Percentiles rank a stretch among this genome's conserved stretches.
Evolutionary conservation across 2,888 invertebrate genomes (phyloP).

Genomic region (Sphaerophoria taeniata): DNA sequence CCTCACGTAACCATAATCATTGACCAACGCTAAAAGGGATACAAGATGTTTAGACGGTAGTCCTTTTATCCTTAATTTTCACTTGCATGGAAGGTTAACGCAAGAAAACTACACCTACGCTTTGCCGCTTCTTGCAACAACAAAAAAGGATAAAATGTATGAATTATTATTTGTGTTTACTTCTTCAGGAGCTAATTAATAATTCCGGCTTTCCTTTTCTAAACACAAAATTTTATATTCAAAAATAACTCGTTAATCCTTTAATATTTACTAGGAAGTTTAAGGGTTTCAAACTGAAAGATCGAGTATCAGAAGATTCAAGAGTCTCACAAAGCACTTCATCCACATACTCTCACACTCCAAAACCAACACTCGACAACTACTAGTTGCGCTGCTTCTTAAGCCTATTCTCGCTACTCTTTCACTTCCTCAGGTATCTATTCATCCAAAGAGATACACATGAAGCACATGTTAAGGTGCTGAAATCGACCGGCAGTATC

Average conservation of each 20-base stretch:
- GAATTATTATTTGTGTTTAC: no score
- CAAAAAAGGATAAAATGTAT: no score
- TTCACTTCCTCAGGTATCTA: neutral
- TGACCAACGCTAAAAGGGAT: constrained; percentile 2
- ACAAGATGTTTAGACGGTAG: neutral
- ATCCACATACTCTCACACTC: neutral
- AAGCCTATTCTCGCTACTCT: no score
- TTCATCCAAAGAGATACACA: neutral
- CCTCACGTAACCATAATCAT: constrained; percentile 6
- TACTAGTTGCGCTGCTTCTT: neutral
- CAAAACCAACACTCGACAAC: constrained; percentile 17
- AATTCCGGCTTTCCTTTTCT: neutral
- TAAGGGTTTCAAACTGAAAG: constrained; percentile 1
- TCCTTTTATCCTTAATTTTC: neutral
- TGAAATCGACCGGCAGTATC: constrained; percentile 9
- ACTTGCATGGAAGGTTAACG: neutral
- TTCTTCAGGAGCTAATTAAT: neutral
- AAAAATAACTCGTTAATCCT: neutral
- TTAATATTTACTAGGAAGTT: neutral
- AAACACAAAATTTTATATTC: neutral
- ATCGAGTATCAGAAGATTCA: constrained; percentile 9
- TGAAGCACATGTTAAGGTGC: neutral
- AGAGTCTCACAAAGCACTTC: constrained; percentile 10
- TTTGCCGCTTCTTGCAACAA: no score
- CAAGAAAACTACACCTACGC: neutral